Evolutionary conservation across 2,113 vertebrate species (phyloP).

Genomic region (Benitochromis conjunctus): DNA sequence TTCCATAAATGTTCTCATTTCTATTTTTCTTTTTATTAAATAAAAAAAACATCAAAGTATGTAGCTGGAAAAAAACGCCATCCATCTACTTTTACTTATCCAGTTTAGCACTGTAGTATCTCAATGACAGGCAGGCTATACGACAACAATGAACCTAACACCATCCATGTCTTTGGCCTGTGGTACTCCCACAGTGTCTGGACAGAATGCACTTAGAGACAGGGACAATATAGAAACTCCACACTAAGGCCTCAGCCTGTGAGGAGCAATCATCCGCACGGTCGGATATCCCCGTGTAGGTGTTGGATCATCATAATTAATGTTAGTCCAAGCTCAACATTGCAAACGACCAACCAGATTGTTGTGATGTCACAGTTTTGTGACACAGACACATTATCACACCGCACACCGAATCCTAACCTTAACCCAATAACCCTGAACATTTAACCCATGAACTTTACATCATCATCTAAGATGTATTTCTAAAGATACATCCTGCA

Average conservation of each 20-base stretch:
- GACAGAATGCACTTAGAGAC: background rate
- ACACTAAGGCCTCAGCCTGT: background rate
- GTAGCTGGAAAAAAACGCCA: background rate
- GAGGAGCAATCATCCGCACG: fast-evolving
- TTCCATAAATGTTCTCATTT: background rate
- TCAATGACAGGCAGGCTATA: background rate
- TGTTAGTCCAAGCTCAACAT: background rate
- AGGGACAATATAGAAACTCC: background rate
- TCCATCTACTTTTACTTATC: background rate
- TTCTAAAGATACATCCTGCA: background rate
- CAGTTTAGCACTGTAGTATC: background rate
- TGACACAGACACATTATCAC: background rate
- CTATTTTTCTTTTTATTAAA: background rate
- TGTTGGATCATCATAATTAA: background rate
- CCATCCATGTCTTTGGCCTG: background rate
- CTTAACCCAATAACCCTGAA: background rate
- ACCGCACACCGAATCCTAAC: fast-evolving
- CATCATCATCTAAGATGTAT: background rate
- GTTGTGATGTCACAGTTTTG: background rate
- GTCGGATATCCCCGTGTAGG: background rate
- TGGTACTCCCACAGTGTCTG: background rate
- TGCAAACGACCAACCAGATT: background rate
- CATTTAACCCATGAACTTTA: background rate
- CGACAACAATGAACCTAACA: fast-evolving
- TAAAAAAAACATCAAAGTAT: background rate